Evolutionary conservation across 2,888 invertebrate genomes (phyloP).

Genomic region (Adelphocoris suturalis): DNA sequence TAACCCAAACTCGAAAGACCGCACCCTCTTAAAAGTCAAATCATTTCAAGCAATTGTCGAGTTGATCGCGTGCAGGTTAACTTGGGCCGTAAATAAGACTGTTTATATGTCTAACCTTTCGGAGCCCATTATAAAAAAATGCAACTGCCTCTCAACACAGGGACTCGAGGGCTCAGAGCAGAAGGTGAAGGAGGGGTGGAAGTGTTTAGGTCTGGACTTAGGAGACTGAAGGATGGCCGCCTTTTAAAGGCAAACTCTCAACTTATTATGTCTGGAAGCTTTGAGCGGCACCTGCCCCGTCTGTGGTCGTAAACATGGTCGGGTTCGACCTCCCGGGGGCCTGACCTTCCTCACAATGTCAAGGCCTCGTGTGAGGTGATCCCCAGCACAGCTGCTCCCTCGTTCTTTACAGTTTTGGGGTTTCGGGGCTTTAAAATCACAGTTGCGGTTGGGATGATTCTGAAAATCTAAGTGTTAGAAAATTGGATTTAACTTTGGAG

Average conservation of each 20-base stretch:
- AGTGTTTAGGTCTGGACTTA: not conserved
- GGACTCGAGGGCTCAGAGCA: no score
- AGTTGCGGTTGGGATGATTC: no score
- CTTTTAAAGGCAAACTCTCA: not conserved
- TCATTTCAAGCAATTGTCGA: no score
- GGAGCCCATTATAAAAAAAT: no score
- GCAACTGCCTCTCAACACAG: no score
- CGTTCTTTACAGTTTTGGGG: not conserved
- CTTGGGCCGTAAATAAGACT: no score
- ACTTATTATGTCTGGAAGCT: slow-evolving; percentile 41
- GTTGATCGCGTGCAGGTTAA: no score
- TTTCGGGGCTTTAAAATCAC: not conserved
- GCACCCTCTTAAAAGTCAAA: no score
- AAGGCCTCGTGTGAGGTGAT: slow-evolving; percentile 15
- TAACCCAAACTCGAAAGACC: no score
- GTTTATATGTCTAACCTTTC: no score
- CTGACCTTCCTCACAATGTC: slow-evolving; percentile 56
- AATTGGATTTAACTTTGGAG: no score
- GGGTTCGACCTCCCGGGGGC: slow-evolving; percentile 1
- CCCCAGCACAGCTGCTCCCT: not conserved
- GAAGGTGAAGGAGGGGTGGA: not conserved
- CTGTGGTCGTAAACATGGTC: slow-evolving; percentile 41
- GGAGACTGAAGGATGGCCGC: not conserved
- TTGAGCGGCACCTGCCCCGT: slow-evolving; percentile 33
- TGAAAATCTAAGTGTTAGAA: no score